Evolutionary conservation across 2,888 invertebrate genomes (phyloP).

Genomic region (Amphipoea oculea): DNA sequence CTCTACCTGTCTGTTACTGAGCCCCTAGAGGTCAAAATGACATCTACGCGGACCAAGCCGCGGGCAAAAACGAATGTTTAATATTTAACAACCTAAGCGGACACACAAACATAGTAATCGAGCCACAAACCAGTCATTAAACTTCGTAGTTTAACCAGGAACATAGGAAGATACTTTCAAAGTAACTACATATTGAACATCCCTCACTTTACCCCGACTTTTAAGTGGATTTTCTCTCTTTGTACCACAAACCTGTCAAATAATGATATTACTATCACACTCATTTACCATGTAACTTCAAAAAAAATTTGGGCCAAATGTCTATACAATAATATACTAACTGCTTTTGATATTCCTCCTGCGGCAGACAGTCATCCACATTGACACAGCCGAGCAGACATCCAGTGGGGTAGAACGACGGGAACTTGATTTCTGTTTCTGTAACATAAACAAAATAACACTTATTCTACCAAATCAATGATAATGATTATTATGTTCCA

Average conservation of each 20-base stretch:
- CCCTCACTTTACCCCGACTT: no score
- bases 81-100: no score
- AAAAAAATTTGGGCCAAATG: neutral
- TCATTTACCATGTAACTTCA: neutral
- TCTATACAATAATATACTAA: constrained; percentile 64
- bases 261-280: neutral
- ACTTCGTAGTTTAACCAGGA: neutral
- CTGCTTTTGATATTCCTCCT: constrained; percentile 95
- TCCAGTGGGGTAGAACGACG: constrained; percentile 95
- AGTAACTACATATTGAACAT: neutral
- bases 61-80: no score
- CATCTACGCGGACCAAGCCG: no score
- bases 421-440: constrained; percentile 93
- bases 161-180: neutral
- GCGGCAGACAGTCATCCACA: constrained; percentile 95
- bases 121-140: no score
- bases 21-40: no score
- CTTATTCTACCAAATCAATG: neutral
- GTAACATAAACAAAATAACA: constrained; percentile 57
- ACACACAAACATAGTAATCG: no score
- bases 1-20: no score
- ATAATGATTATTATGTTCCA: neutral
- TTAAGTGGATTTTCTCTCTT: neutral
- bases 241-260: neutral
- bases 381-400: constrained; percentile 97